Evolutionary conservation across 2,888 invertebrate genomes (phyloP).

Genomic region (Agriopis leucophaearia): DNA sequence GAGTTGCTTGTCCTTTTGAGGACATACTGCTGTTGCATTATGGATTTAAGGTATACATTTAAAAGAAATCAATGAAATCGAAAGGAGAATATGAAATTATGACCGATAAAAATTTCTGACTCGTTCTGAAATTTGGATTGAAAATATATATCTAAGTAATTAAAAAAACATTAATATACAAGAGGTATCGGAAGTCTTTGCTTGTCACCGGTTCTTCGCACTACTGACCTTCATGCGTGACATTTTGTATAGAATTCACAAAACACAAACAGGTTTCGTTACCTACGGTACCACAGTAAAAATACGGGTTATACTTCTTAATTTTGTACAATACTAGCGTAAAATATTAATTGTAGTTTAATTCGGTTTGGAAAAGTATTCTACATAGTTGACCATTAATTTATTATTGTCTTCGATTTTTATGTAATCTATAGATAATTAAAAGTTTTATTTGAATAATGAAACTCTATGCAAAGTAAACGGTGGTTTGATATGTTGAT

Average conservation of each 20-base stretch:
- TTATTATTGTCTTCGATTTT: neutral
- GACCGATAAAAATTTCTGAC: neutral
- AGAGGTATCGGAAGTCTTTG: conserved; percentile 59
- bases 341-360: no score
- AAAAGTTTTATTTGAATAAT: neutral
- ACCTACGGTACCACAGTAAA: conserved; percentile 50
- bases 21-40: conserved; percentile 3
- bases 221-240: conserved; percentile 68
- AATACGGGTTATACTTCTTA: conserved; percentile 46
- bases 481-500: conserved; percentile 12
- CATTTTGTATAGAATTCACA: conserved; percentile 64
- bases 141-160: conserved; percentile 1
- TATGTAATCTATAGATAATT: neutral
- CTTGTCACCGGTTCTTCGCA: conserved; percentile 61
- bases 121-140: neutral
- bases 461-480: conserved; percentile 17
- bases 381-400: neutral
- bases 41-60: conserved; percentile 4
- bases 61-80: neutral
- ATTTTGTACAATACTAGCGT: conserved; percentile 29
- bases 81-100: neutral
- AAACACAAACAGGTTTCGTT: conserved; percentile 67
- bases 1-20: conserved; percentile 11
- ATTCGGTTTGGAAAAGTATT: neutral
- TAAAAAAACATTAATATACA: conserved; percentile 18